Conservation (phyloP, 2,797 vertebrate species). For the Sebastes oblongus region DNA sequence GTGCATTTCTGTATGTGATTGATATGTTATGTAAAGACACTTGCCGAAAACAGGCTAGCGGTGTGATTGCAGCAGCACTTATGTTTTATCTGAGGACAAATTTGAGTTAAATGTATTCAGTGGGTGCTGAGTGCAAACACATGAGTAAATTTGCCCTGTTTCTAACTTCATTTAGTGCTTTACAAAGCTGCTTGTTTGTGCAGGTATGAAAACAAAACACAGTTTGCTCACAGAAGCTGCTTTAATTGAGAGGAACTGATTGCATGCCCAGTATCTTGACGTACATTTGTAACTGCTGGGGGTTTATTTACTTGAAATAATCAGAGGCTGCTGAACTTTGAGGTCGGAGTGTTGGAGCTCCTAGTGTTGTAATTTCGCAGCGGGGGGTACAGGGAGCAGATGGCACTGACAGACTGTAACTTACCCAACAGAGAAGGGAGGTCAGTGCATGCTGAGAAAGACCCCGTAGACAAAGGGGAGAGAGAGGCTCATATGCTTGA, state of each 20-base stretch:
- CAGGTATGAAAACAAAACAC: not conserved
- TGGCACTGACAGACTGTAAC: slow-evolving; percentile 85
- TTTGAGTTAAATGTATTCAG: slow-evolving; percentile 49
- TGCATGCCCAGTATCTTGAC: not conserved
- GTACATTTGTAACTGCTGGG: slow-evolving; percentile 10
- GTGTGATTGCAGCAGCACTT: slow-evolving; percentile 35
- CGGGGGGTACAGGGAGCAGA: slow-evolving; percentile 81
- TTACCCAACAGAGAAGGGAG: slow-evolving; percentile 67
- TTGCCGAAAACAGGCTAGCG: slow-evolving; percentile 44
- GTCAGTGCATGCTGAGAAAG: slow-evolving; percentile 66
- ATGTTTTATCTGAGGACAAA: slow-evolving; percentile 41
- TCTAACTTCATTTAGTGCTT: slow-evolving; percentile 15
- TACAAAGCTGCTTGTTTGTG: not conserved
- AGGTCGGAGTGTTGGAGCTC: slow-evolving; percentile 47
- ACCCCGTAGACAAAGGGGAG: slow-evolving; percentile 57
- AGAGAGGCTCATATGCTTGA: slow-evolving; percentile 33
- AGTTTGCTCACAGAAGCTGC: not conserved
- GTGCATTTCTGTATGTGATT: slow-evolving; percentile 63
- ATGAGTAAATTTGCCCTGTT: slow-evolving; percentile 7
- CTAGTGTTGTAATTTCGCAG: slow-evolving; percentile 70
- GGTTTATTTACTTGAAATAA: slow-evolving; percentile 61
- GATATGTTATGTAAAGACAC: slow-evolving; percentile 71
- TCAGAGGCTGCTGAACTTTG: slow-evolving; percentile 66
- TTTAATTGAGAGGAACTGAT: not conserved
- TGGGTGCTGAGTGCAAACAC: slow-evolving; percentile 15